Evolutionary conservation across 2,113 vertebrate species (phyloP), one percentile per base, ranked within the genome.

Genomic region (Willisornis vidua): DNA sequence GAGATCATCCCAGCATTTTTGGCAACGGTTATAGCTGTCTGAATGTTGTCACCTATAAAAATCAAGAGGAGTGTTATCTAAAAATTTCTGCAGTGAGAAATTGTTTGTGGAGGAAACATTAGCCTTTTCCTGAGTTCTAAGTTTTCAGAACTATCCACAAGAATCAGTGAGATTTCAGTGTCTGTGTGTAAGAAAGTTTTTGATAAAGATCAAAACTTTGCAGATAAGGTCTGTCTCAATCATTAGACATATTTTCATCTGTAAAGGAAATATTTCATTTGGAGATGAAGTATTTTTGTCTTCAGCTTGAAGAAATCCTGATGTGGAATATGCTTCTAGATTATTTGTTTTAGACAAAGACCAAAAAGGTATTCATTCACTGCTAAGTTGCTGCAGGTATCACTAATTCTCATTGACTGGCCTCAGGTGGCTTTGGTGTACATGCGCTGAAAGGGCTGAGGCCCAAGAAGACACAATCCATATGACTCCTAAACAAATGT

Each of bases 21-120:
- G 80, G 98, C 98, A 73, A 98, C 98, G 4, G 98, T 98, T 58
- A 98, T 26, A 62, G 98, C 98, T n/a, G 98, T 98, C 95, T 98
- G 98, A 90, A 98, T 96, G 87, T 98, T 98, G 91, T 98, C 98
- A 51, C 98, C 98, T 98, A 87, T 29, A 93, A 89, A 90, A 95
- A 71, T 13, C 82, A 74, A 66, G 31, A 8, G 12, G 9, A 57
- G 2, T 26, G 10, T 81, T 67, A 88, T 9, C 26, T 48, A 37
- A 71, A 65, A 73, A 19, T 37, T 86, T 94, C 19, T 57, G 18
- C 59, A 52, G 22, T 70, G 10, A 68, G 19, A 9, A 66, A 61
- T 28, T 89, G 7, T 33, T 80, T 20, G 33, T 31, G 46, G 28
- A 67, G 22, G 14, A 71, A 91, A 66, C 14, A n/a, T 43, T 54